A percentile compares a stretch with the other conserved stretches of the same genome.
Conservation (phyloP, 2,888 invertebrate species). For the Limenitis camilla region DNA sequence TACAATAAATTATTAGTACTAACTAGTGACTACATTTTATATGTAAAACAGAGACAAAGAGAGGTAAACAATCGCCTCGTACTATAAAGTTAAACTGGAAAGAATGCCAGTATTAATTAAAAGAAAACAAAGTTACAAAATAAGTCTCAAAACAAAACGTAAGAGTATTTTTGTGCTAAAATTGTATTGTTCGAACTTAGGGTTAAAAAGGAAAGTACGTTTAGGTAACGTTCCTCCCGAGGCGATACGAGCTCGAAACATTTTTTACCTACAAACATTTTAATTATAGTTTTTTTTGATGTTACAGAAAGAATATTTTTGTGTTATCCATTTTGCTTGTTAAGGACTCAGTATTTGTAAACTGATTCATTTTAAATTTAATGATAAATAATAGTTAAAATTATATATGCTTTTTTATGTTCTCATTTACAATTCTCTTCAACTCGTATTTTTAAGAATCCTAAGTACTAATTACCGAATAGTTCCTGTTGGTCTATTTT, state of each 20-base stretch:
- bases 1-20: too few relatives aligned
- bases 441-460: too few relatives aligned
- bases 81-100: constrained; percentile 13
- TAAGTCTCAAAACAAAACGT: constrained; percentile 23
- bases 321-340: too few relatives aligned
- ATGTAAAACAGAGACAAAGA: neutral
- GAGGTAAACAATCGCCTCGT: constrained; percentile 2
- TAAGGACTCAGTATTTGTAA: too few relatives aligned
- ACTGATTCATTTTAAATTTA: too few relatives aligned
- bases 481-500: too few relatives aligned
- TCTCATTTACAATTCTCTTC: too few relatives aligned
- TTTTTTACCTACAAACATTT: constrained; percentile 17
- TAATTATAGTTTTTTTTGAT: constrained; percentile 10
- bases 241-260: constrained; percentile 27
- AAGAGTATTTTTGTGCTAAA: constrained; percentile 23
- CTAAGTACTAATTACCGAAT: too few relatives aligned
- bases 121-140: constrained; percentile 27
- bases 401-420: too few relatives aligned
- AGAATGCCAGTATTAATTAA: constrained; percentile 26
- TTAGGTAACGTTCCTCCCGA: constrained; percentile 8
- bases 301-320: too few relatives aligned
- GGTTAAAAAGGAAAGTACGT: neutral
- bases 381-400: too few relatives aligned
- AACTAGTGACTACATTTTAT: too few relatives aligned
- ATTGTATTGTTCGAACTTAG: constrained; percentile 18